Evolutionary conservation across 2,797 vertebrate genomes (phyloP), one percentile per base, ranked within the genome.

Genomic region (Bufotes viridis): DNA sequence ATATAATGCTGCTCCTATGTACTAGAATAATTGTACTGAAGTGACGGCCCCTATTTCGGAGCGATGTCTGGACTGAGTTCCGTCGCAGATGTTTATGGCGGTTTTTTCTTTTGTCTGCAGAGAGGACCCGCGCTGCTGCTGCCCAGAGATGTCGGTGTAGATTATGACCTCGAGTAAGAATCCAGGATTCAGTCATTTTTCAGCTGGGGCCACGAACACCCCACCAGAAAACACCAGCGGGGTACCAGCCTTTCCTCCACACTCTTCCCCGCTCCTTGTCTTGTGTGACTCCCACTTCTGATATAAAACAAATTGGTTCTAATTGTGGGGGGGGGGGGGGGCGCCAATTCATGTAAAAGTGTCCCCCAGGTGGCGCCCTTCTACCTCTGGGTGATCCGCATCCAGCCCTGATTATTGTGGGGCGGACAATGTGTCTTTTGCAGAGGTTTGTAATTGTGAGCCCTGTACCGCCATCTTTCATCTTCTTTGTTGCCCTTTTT

Each of bases 141-240:
- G 93, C 90, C 89, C 92, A 90, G 81, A 85, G 89, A 90, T 92
- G 93, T 91, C 90, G 87, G 90, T 91, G 93, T 94, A 95, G 96
- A 96, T 95, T 95, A 96, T 96, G 95, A 97, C 93, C 95, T 94
- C 93, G 69, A 92, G 92, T 94, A 95, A 96, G 93, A 94, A 87
- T 18, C 60, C 91, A 90, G 92, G 88, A 87, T 96, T 95, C 93
- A 95, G 94, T 92, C 91, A 92, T 92, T 96, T 95, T 92, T 94
- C 95, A 55, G 92, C 92, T 91, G 95, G 93, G 90, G 92, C 94
- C 13, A 83, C 94, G 78, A 94, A 10, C 88, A 93, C 94, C 85
- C 83, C 93, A 90, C 74, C 95, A 7, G 96, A 97, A 89, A 92
- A 90, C 88, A 74, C 91, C 75, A 94, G 93, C 53, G 92, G 92